Conservation (phyloP, 2,113 vertebrate genomes). For the Pseudopodoces humilis region DNA sequence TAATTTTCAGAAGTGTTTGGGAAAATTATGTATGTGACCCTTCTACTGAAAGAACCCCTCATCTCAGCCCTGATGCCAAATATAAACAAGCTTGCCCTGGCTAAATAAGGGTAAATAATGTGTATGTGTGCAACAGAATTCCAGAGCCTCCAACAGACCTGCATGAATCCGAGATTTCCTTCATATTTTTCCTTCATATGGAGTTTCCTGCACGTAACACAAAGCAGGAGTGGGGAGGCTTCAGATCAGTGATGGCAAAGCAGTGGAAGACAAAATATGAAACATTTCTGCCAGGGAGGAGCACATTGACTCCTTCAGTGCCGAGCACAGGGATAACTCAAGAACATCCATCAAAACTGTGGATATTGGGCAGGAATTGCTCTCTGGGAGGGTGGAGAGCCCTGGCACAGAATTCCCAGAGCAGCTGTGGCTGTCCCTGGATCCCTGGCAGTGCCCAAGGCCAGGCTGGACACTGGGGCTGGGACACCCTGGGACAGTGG, state of each 20-base stretch:
- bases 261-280: neutral
- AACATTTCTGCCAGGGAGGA: neutral
- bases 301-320: fast-evolving
- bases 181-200: neutral
- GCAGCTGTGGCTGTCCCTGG: neutral
- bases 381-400: fast-evolving
- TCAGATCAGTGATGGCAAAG: neutral
- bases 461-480: neutral
- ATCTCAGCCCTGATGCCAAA: neutral
- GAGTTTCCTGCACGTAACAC: neutral
- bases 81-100: neutral
- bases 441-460: neutral
- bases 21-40: neutral
- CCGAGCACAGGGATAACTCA: neutral
- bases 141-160: neutral
- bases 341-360: neutral
- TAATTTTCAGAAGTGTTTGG: neutral
- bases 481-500: neutral
- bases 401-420: neutral
- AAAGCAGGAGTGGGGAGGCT: neutral
- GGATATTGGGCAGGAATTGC: neutral
- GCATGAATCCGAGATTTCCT: neutral
- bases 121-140: neutral
- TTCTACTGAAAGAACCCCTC: neutral
- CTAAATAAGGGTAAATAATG: constrained; percentile 9